phyloP scores from a whole-genome alignment of 2,797 vertebrate species.

The Cephalopachus bancanus region DNA sequence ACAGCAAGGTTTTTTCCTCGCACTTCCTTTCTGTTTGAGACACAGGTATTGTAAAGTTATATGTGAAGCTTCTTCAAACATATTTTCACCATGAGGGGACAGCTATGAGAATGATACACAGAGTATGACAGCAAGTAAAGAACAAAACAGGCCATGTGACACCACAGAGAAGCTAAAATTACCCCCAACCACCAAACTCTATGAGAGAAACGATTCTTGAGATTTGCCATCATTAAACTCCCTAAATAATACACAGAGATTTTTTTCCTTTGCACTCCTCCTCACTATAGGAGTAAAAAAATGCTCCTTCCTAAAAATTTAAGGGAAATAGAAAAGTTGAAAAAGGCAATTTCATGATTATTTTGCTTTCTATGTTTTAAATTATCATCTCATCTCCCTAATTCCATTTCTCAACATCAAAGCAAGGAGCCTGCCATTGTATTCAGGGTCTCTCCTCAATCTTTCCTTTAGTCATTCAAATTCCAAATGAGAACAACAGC shows the following conservation, averaged over 20 bases:
- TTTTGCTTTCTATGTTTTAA: background rate
- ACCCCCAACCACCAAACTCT: background rate
- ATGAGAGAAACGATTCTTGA: background rate
- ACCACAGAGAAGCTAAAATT: background rate
- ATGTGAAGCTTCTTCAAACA: background rate
- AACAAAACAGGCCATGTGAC: too few species aligned
- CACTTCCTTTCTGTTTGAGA: too few species aligned
- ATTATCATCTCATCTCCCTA: background rate
- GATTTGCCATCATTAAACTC: too few species aligned
- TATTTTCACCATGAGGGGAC: background rate
- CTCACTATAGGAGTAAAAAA: background rate
- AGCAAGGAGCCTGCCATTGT: too few species aligned
- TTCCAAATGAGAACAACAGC: background rate
- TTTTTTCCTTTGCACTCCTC: background rate
- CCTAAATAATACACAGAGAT: accelerated
- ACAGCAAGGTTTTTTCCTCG: accelerated
- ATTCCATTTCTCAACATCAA: background rate
- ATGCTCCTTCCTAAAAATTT: background rate
- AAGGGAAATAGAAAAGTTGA: background rate
- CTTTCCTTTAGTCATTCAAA: background rate
- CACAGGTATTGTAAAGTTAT: too few species aligned
- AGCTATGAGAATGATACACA: background rate
- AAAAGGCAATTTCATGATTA: background rate
- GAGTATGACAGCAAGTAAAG: background rate
- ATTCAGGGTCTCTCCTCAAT: accelerated